Evolutionary conservation across 92 coral and sea anemone species (phyloP).

Genomic region (Porites evermanni): DNA sequence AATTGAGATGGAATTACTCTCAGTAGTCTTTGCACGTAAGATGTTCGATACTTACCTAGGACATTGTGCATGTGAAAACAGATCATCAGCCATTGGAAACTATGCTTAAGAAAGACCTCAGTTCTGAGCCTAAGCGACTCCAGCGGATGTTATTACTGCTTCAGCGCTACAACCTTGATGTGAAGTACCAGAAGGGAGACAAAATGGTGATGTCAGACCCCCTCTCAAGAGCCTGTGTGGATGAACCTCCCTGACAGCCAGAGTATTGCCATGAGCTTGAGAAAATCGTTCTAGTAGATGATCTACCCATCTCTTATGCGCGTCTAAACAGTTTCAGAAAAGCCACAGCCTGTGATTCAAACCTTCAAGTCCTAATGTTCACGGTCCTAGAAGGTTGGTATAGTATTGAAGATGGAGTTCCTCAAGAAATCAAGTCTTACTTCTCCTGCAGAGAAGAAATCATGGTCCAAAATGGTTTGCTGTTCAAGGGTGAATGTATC

Average conservation of each 20-base stretch:
- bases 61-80: slow-evolving; percentile 38
- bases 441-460: too few species aligned
- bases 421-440: slow-evolving; percentile 2
- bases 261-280: slow-evolving; percentile 51
- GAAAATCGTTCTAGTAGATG: slow-evolving; percentile 47
- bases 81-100: slow-evolving; percentile 41
- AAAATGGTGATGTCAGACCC: slow-evolving; percentile 41
- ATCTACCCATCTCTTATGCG: slow-evolving; percentile 38
- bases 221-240: slow-evolving; percentile 23
- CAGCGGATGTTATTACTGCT: slow-evolving; percentile 43
- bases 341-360: slow-evolving; percentile 42
- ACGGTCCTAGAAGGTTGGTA: slow-evolving; percentile 48
- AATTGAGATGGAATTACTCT: slow-evolving; percentile 44
- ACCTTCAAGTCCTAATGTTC: slow-evolving; percentile 39
- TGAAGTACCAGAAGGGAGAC: slow-evolving; percentile 41
- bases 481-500: slow-evolving; percentile 48
- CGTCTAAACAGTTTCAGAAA: slow-evolving; percentile 17
- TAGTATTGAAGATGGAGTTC: slow-evolving; percentile 33
- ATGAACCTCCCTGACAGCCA: background rate
- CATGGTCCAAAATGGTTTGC: slow-evolving; percentile 9
- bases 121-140: slow-evolving; percentile 35
- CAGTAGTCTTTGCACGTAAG: slow-evolving; percentile 37
- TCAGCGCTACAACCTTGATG: slow-evolving; percentile 39
- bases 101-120: slow-evolving; percentile 22
- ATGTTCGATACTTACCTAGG: slow-evolving; percentile 44